Evolutionary conservation across 1,140 invertebrate species (phyloP).

Genomic region (Lasioglossum albipes): DNA sequence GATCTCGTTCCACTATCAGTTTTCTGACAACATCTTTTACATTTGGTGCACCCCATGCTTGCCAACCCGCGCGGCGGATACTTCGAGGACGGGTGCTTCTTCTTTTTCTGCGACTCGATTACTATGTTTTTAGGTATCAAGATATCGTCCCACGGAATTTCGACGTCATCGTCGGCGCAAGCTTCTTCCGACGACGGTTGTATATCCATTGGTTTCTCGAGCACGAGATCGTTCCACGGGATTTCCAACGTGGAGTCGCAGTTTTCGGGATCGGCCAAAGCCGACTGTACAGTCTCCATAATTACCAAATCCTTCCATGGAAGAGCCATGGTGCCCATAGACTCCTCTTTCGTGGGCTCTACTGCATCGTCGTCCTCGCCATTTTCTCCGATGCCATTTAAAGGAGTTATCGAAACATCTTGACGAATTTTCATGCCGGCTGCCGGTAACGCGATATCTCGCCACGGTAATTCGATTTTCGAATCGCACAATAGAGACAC

Average conservation of each 20-base stretch:
- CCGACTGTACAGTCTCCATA: constrained; percentile 35
- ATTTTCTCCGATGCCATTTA: not conserved
- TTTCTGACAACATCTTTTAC: constrained; percentile 8
- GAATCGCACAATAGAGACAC: constrained; percentile 63
- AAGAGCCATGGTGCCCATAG: constrained; percentile 52
- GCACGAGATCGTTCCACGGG: constrained; percentile 63
- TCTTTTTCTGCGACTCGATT: constrained; percentile 53
- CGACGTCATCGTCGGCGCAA: constrained; percentile 60
- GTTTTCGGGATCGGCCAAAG: not conserved
- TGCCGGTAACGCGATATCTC: constrained; percentile 63
- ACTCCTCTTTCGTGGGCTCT: constrained; percentile 42
- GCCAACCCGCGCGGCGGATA: constrained; percentile 24
- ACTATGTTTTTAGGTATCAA: constrained; percentile 66
- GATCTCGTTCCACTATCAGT: not conserved
- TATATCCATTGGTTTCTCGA: constrained; percentile 63
- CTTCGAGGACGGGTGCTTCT: constrained; percentile 62
- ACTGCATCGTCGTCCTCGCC: constrained; percentile 11
- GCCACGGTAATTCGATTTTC: constrained; percentile 72
- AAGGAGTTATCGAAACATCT: constrained; percentile 7
- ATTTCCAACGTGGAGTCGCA: constrained; percentile 70
- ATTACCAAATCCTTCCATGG: constrained; percentile 71
- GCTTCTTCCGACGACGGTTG: constrained; percentile 36
- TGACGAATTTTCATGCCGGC: constrained; percentile 59
- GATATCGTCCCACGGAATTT: constrained; percentile 73
- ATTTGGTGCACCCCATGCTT: not conserved